These are phyloP conservation scores for Grallaria varia DNA, from an alignment of 2,113 vertebrate genomes.

Conservation along the genomic window DNA sequence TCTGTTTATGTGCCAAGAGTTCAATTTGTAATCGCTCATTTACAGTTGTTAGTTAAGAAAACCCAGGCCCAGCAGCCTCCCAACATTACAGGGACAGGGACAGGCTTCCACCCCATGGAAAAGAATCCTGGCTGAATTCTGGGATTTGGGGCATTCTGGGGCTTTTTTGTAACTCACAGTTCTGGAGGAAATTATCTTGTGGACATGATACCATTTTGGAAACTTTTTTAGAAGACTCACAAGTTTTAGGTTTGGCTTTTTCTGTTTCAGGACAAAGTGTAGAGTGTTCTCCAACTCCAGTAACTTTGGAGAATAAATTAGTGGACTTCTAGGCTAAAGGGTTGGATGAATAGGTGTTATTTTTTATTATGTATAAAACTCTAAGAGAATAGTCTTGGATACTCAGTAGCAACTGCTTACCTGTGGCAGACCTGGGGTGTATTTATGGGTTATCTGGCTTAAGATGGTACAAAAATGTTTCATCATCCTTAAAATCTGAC, in stretches of 20 bases:
- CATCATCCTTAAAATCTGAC: background rate
- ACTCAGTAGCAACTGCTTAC: background rate
- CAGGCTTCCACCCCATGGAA: background rate
- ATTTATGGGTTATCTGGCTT: background rate
- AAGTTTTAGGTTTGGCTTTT: background rate
- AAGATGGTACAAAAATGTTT: background rate
- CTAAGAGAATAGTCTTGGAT: background rate
- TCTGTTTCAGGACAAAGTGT: background rate
- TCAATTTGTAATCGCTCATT: background rate
- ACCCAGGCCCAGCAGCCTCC: background rate
- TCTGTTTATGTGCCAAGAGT: background rate
- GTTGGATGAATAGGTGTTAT: background rate
- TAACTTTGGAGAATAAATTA: background rate
- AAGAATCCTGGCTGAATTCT: background rate
- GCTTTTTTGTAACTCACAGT: background rate
- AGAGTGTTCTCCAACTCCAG: background rate
- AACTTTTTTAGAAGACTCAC: background rate
- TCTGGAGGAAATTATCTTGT: background rate
- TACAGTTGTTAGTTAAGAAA: background rate
- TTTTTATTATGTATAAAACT: background rate
- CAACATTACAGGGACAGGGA: background rate
- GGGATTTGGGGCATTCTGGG: background rate
- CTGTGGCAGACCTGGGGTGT: background rate
- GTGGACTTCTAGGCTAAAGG: background rate
- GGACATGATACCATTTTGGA: background rate